Evolutionary conservation across 2,888 invertebrate genomes (phyloP), one percentile per base, ranked within the genome.

Genomic region (Syrphus vitripennis): DNA sequence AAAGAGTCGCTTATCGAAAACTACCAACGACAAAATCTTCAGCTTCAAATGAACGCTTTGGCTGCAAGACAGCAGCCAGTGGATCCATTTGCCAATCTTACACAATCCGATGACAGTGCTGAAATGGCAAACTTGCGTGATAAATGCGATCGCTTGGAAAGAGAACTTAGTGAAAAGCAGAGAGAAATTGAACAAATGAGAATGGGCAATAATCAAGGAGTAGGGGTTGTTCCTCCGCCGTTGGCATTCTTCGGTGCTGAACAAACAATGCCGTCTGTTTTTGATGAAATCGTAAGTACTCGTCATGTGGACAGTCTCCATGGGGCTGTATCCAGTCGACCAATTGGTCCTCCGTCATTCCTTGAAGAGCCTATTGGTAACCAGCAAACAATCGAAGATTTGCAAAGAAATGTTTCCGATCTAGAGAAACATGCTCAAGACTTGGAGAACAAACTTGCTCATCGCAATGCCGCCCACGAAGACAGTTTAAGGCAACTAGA

Each of bases 1-100:
- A 94, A 94, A 90, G 94, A 93, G 88, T 89, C 93, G 37, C 93
- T 94, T 88, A 93, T 94, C 71, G 90, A 91, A 37, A 91, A 89
- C 80, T 92, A 92, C 83, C 92, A 92, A 82, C 90, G 89, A 3
- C 90, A 91, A 80, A 90, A 91, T 80, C 88, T 91, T 70, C 91
- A 92, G 80, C 87, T 92, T 5, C 92, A 92, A 89, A 89, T 89
- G 76, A 88, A 89, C 4, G 78, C 83, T 1, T 29, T 83, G 42
- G 74, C 88, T 26, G 86, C 88, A 6, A 40, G 78, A 3, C 79
- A 76, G 9, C 72, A 77, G 10, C 83, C 70, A 37, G 6, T 40
- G 9, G 83, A 86, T 81, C 48, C 72, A 40, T 88, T 88, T 71
- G 48, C 77, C 7, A 71, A 69, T 0, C 40, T 65, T 5, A 83